Base-by-base conservation (phyloP, 2,888 invertebrate species). In the Agrotis segetum region DNA sequence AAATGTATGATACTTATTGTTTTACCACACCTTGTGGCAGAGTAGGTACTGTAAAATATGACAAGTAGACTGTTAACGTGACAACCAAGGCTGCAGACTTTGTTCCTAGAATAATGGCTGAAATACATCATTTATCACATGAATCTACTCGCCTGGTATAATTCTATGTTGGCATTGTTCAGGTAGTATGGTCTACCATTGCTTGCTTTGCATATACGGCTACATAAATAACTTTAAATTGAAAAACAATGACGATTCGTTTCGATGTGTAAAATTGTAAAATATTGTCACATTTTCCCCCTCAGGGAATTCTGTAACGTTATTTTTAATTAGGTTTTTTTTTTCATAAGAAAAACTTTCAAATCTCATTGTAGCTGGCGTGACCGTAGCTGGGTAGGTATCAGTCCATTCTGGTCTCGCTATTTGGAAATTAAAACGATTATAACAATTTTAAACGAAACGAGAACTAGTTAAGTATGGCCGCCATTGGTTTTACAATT, bases 81-180 rank as follows among this genome's bases (percentile, higher is more conserved):
- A 67, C 50, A 71, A 16, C 70, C 84, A 79, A 82, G 86, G 84
- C 55, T 81, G 60, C 64, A 68, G 56, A 69, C 81, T 71, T 81
- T 79, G 81, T 75, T 71, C 29, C 24, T 47, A 29, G n/a, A 34
- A 76, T 71, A 82, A 79, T 75, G 70, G 64, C 71, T 82, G 72
- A 77, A 86, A 82, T 89, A 79, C 85, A 89, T 91, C 91, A 88
- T 92, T 92, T 91, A 89, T 91, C 92, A 88, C 91, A 89, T 84
- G 79, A 87, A 86, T 88, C 89, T 89, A 86, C 75, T 71, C 87
- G 94, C 94, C 94, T 94, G 92, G 90, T 93, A 91, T 93, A 89
- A 93, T 89, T 93, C 85, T 91, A 88, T 94, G 92, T 93, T 90
- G 88, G 87, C 89, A 88, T 88, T 84, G 76, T 87, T 77, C 77